A percentile compares a stretch with the other conserved stretches of the same genome.
Conservation (phyloP, 2,888 invertebrate genomes). For the Netelia virgata region DNA sequence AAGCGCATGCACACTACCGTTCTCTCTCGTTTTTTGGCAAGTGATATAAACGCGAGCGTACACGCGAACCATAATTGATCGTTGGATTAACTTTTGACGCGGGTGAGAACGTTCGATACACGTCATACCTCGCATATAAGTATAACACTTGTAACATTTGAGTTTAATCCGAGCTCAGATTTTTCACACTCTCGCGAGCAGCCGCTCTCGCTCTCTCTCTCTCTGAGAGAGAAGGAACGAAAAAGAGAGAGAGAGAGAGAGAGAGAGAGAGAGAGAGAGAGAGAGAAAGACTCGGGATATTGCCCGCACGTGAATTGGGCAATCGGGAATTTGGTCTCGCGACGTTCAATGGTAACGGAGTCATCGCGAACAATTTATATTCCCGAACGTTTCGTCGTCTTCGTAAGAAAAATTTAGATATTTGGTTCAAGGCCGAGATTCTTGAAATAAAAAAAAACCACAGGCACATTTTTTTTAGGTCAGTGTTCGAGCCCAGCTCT, state of each 20-base stretch:
- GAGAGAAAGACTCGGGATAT: too few species aligned
- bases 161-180: neutral
- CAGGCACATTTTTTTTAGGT: neutral
- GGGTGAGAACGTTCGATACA: slow-evolving; percentile 27
- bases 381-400: neutral
- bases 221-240: neutral
- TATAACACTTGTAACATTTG: slow-evolving; percentile 17
- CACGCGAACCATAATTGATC: slow-evolving; percentile 51
- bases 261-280: too few species aligned
- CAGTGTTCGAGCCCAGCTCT: neutral
- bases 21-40: slow-evolving; percentile 61
- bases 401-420: slow-evolving; percentile 24
- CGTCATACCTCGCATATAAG: neutral
- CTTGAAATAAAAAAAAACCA: slow-evolving; percentile 29
- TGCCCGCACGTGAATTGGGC: slow-evolving; percentile 14
- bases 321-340: slow-evolving; percentile 36
- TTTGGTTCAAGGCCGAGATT: slow-evolving; percentile 50
- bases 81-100: slow-evolving; percentile 55
- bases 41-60: slow-evolving; percentile 31
- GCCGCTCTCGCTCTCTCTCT: neutral
- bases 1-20: slow-evolving; percentile 29
- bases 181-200: neutral
- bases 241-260: too few species aligned
- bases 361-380: slow-evolving; percentile 12
- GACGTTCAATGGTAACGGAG: neutral